Base-by-base conservation (phyloP, 2,888 invertebrate genomes). In the Ichneumon xanthorius region DNA sequence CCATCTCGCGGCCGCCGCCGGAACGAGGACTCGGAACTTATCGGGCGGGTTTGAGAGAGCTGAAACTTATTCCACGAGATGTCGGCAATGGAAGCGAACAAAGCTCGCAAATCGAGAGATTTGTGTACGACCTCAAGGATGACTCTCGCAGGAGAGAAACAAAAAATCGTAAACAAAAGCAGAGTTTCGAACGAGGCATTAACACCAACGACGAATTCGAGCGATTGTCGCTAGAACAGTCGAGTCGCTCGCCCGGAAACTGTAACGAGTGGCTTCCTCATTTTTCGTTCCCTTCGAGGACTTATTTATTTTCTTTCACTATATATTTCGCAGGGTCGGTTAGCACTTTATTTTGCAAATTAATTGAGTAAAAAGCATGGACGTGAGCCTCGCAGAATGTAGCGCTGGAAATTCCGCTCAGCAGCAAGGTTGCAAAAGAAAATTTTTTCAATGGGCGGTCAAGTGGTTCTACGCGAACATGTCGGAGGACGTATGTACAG, bases 361-460 rank as follows among this genome's bases (percentile, higher is more conserved):
- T 26, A 26, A 58, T 58, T 9, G 11, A 22, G 26, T 26, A 7
- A 11, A 1, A 22, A 26, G 0, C 3, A 58, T 58, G 58, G 26
- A 58, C 22, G 11, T 14, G 22, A 45, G 45, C 16, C 14, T 45
- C 2, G 45, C 45, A 0, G 45, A 16, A 14, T 45, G 14, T 16
- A 9, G 58, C 14, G 58, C 58, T 26, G 58, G 58, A 11, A 58
- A 58, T 22, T 58, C 58, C 9, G 11, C 14, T 58, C 58, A 11
- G 26, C 63, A 73, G 48, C 72, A 82, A 73, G 58, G 77, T 50
- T 26, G 85, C 87, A 4, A 88, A 88, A 58, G 87, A 80, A 88
- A 88, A 70, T 92, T 91, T 87, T 89, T 91, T 70, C 90, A 90
- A 72, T 91, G 92, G 91, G 88, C 89, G 9, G 85, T 89, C 2